Percentiles rank a stretch among this genome's conserved stretches.
phyloP scores from a whole-genome alignment of 1,140 invertebrate genomes.

The Camponotus floridanus region DNA sequence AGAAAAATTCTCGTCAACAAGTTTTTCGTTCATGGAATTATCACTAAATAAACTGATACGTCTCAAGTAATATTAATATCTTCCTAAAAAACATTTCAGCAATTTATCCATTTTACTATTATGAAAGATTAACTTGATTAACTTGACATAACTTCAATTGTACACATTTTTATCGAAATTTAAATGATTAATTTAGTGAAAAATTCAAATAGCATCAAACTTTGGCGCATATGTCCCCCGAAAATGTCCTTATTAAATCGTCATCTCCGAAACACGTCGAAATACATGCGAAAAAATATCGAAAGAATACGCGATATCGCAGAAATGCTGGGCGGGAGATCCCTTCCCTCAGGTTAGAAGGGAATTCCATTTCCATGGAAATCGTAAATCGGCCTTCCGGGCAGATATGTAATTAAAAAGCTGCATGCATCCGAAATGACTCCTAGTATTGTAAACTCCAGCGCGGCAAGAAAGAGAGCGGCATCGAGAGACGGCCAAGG shows the following conservation, averaged over 20 bases:
- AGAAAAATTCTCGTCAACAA: no score
- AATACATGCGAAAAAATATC: constrained; percentile 4
- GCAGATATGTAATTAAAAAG: constrained; percentile 80
- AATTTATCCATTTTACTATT: neutral
- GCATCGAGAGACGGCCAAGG: neutral
- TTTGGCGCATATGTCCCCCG: neutral
- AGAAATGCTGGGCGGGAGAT: no score
- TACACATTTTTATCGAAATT: constrained; percentile 18
- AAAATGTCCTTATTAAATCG: neutral
- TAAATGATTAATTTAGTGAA: constrained; percentile 22
- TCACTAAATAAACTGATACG: no score
- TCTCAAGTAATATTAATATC: no score
- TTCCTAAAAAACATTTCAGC: neutral
- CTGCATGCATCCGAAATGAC: constrained; percentile 76
- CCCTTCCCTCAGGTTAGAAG: no score
- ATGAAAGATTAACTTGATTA: neutral
- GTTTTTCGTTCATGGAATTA: no score
- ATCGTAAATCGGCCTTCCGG: constrained; percentile 78
- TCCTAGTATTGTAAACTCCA: constrained; percentile 7
- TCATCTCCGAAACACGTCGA: neutral
- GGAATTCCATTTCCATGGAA: constrained; percentile 76
- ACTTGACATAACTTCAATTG: neutral
- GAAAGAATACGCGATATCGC: no score
- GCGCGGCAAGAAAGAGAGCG: constrained; percentile 15
- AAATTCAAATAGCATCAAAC: neutral